A percentile compares a stretch with the other conserved stretches of the same genome.
These are phyloP conservation scores for Spinus olivaceus DNA, from an alignment of 2,797 vertebrate species.

Conservation along the genomic window DNA sequence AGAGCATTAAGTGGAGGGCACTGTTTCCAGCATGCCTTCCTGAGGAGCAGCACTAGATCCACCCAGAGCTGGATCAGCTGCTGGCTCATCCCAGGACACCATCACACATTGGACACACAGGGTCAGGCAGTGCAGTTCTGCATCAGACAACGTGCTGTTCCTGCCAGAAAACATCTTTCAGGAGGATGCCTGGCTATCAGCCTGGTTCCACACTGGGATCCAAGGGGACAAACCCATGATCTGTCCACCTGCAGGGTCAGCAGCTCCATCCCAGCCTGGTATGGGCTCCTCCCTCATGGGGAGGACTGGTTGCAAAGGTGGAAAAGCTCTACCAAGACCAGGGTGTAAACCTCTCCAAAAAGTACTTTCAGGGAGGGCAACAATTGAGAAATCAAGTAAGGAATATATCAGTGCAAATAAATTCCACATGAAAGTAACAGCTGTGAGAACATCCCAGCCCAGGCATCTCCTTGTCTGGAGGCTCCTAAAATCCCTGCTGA, in stretches of 20 bases:
- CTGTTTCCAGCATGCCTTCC: fast-evolving
- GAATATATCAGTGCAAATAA: not conserved
- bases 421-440: not conserved
- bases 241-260: fast-evolving
- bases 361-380: not conserved
- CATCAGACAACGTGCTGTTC: fast-evolving
- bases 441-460: not conserved
- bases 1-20: fast-evolving
- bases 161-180: not conserved
- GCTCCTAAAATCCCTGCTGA: not conserved
- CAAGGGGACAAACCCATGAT: not conserved
- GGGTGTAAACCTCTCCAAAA: not conserved
- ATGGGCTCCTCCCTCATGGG: not conserved
- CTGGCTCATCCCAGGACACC: not conserved
- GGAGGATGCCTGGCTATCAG: not conserved
- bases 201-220: not conserved
- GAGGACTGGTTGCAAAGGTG: fast-evolving
- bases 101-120: fast-evolving
- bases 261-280: not conserved
- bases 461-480: not conserved
- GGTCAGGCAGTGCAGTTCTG: fast-evolving
- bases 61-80: not conserved
- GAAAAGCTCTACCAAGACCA: not conserved
- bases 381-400: not conserved
- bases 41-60: not conserved